Evolutionary conservation across 2,113 vertebrate species (phyloP), one percentile per base, ranked within the genome.

Genomic region (Antennarius striatus): DNA sequence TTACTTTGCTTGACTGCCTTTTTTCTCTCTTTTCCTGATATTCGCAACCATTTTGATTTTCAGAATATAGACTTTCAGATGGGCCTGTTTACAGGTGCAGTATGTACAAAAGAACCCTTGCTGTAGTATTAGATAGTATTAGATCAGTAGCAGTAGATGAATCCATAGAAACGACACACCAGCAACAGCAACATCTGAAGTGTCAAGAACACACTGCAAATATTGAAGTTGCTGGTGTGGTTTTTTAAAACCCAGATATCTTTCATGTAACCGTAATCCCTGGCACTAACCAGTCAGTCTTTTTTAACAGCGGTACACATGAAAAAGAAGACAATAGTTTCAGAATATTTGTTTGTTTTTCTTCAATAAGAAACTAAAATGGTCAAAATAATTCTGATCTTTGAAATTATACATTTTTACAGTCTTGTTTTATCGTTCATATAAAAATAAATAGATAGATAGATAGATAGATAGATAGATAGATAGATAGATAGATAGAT

Each of bases 31-130:
- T 80, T 58, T 73, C 39, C 76, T 36, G 85, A 32, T 68, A 63
- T 71, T 60, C 67, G 49, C 81, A 28, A 46, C 70, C 69, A 4
- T 83, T 90, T 69, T 91, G 81, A 88, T 89, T 88, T 87, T 45
- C 91, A 93, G 92, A 93, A 93, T 79, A 80, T 92, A 90, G 92
- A 93, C 85, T 93, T 90, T 90, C 90, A 91, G 90, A 91, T 87
- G 57, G 86, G 90, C 48, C 87, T 92, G 47, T 92, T 93, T 83
- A 83, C 91, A 93, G 92, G 92, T 93, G 93, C 85, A 78, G 75
- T 90, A 73, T 73, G 63, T 71, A 47, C 43, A 79, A 15, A 36
- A 32, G 50, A 16, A 29, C 43, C 57, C 55, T 67, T 63, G 45
- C 42, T 49, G 66, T 83, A 80, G 74, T 46, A 22, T 45, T 77